Percentiles rank a stretch among this genome's conserved stretches.
Evolutionary conservation across 1,140 invertebrate species (phyloP).

Genomic region (Protaetia brevitarsis): DNA sequence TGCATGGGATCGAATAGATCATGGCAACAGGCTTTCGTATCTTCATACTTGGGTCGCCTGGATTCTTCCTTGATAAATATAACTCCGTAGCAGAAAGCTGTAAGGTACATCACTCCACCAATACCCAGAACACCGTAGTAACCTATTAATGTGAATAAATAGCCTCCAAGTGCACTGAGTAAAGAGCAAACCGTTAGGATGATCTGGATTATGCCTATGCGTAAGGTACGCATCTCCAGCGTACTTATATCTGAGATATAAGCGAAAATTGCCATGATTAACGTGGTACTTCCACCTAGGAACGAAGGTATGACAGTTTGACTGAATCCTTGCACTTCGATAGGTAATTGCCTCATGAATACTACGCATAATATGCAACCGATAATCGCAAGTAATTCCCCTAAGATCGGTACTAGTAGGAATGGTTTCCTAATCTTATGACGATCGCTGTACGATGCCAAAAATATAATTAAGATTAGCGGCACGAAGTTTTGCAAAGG

Average conservation of each 20-base stretch:
- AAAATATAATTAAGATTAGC: constrained; percentile 58
- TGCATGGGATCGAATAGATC: constrained; percentile 46
- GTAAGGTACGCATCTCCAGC: constrained; percentile 53
- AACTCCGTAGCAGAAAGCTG: constrained; percentile 40
- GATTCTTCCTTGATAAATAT: constrained; percentile 43
- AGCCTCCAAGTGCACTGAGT: constrained; percentile 40
- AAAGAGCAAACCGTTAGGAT: constrained; percentile 47
- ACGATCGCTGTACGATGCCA: constrained; percentile 64
- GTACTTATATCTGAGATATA: constrained; percentile 59
- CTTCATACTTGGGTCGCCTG: background rate
- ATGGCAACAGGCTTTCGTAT: constrained; percentile 25
- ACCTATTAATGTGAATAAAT: constrained; percentile 38
- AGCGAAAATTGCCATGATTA: constrained; percentile 57
- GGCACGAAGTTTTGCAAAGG: constrained; percentile 49
- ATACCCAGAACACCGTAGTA: constrained; percentile 41
- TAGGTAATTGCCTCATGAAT: constrained; percentile 52
- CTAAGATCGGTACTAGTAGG: constrained; percentile 59
- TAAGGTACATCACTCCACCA: constrained; percentile 32
- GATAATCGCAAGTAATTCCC: constrained; percentile 53
- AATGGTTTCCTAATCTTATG: constrained; percentile 63
- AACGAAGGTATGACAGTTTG: constrained; percentile 56
- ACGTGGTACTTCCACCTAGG: constrained; percentile 55
- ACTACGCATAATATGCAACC: constrained; percentile 54
- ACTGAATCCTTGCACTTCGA: constrained; percentile 54
- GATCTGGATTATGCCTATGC: constrained; percentile 56